A percentile compares a stretch with the other conserved stretches of the same genome.
These are phyloP conservation scores for Ochropleura leucogaster DNA, from an alignment of 2,888 invertebrate species.

Conservation along the genomic window DNA sequence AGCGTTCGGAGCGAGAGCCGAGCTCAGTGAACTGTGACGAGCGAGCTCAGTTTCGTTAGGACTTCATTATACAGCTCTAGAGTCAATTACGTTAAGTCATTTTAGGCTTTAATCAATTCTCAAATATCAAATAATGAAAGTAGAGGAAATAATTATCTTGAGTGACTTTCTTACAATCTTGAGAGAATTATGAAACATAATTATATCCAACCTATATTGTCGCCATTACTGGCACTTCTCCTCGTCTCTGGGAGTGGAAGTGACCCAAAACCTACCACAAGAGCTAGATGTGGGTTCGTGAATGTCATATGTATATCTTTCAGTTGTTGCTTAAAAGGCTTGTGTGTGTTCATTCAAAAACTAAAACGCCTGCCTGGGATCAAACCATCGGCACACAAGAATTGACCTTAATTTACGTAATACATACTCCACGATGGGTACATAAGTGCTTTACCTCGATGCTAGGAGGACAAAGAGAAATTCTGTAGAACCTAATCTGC, in stretches of 20 bases:
- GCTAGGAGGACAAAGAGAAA: background rate
- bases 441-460: background rate
- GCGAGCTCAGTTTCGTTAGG: conserved; percentile 16
- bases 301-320: background rate
- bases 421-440: background rate
- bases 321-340: no score
- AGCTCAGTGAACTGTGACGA: conserved; percentile 36
- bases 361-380: background rate
- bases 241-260: background rate
- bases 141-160: background rate
- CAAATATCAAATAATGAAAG: background rate
- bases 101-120: conserved; percentile 16
- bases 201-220: background rate
- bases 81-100: conserved; percentile 2
- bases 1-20: conserved; percentile 2
- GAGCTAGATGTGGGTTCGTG: background rate
- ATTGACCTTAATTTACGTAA: background rate
- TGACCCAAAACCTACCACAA: background rate
- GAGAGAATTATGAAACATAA: background rate
- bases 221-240: background rate
- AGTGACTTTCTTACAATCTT: background rate
- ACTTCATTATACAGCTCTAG: conserved; percentile 33
- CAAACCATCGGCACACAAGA: background rate
- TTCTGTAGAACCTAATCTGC: conserved; percentile 12
- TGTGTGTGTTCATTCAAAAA: background rate